Conservation (phyloP, 1,140 invertebrate genomes). For the Steinernema khuongi region DNA sequence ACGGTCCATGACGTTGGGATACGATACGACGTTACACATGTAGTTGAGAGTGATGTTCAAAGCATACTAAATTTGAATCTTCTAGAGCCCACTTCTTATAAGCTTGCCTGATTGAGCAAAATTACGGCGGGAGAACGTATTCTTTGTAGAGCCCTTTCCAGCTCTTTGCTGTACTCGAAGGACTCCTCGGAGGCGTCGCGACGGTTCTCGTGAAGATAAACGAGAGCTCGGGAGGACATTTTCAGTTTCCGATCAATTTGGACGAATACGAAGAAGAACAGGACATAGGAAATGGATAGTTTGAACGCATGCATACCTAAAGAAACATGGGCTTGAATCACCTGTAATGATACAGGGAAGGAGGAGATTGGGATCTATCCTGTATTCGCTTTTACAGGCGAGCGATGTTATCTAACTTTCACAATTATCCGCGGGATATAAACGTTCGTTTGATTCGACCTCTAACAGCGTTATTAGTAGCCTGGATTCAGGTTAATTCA, state of each 20-base stretch:
- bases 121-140: neutral
- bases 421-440: too few species aligned
- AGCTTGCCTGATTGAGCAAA: neutral
- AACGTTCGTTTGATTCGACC: too few species aligned
- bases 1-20: neutral
- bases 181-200: neutral
- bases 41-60: constrained; percentile 18
- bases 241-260: neutral
- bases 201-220: neutral
- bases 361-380: neutral
- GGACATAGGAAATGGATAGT: neutral
- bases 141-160: neutral
- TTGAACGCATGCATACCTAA: neutral
- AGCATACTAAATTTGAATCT: constrained; percentile 8
- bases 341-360: too few species aligned
- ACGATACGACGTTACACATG: constrained; percentile 4
- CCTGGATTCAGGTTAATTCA: too few species aligned
- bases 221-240: neutral
- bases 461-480: too few species aligned
- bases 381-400: neutral
- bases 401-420: too few species aligned
- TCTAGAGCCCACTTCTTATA: too few species aligned
- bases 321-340: too few species aligned
- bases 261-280: neutral
- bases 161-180: neutral